Conservation (phyloP, 2,888 invertebrate species). For the Yponomeuta plumbellus region DNA sequence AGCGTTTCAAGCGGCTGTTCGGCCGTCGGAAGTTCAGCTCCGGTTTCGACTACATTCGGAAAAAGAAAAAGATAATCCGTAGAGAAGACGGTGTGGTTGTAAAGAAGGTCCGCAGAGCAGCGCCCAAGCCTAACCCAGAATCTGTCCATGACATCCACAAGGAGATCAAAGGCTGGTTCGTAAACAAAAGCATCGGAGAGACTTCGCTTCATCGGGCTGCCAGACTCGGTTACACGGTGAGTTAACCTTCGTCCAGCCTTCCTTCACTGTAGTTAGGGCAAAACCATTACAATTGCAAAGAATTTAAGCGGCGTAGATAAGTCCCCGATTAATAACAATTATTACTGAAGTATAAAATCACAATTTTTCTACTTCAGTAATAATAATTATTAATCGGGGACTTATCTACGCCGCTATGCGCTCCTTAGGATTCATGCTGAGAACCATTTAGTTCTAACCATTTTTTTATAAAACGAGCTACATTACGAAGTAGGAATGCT, state of each 20-base stretch:
- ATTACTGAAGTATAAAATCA: no score
- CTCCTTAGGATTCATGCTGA: no score
- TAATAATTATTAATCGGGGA: no score
- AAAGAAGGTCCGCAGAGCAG: slow-evolving; percentile 64
- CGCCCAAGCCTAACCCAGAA: slow-evolving; percentile 77
- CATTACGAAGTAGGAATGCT: no score
- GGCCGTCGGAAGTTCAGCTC: slow-evolving; percentile 87
- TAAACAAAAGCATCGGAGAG: slow-evolving; percentile 96
- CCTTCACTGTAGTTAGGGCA: neutral
- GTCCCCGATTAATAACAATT: no score
- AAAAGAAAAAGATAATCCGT: slow-evolving; percentile 85
- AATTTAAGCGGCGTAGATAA: no score
- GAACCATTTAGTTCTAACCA: no score
- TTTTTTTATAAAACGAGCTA: no score
- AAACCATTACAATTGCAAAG: no score
- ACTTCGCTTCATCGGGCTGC: slow-evolving; percentile 95
- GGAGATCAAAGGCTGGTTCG: slow-evolving; percentile 93
- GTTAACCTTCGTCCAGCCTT: slow-evolving; percentile 27
- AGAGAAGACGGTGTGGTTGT: slow-evolving; percentile 65
- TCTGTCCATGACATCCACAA: slow-evolving; percentile 86
- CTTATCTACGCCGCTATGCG: no score
- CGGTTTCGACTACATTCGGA: slow-evolving; percentile 92
- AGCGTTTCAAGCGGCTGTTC: slow-evolving; percentile 79
- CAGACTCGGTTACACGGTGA: slow-evolving; percentile 89
- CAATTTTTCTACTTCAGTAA: no score